phyloP scores from a whole-genome alignment of 2,888 invertebrate species.

The Callyntrura guangdongensis region DNA sequence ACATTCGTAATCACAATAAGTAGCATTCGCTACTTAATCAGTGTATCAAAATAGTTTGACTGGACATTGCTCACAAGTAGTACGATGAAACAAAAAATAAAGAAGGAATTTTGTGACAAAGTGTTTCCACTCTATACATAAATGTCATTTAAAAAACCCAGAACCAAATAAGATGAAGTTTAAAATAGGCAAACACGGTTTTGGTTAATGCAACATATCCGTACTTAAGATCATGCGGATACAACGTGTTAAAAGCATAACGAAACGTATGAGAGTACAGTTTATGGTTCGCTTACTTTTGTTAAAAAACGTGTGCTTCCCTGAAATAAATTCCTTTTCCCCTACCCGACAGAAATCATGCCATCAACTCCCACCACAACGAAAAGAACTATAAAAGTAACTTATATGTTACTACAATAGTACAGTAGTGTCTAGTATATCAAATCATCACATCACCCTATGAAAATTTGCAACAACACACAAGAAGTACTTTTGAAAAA shows the following conservation, averaged over 20 bases:
- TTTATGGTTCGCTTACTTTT: constrained; percentile 17
- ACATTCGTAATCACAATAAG: no score
- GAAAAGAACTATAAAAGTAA: no score
- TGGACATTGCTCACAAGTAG: background rate
- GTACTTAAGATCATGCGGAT: constrained; percentile 44
- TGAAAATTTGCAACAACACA: background rate
- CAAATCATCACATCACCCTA: background rate
- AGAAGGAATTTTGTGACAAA: background rate
- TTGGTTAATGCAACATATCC: no score
- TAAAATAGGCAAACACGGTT: no score
- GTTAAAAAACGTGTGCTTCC: background rate
- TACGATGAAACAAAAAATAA: background rate
- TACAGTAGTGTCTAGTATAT: no score
- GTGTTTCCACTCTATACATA: no score
- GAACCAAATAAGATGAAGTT: no score
- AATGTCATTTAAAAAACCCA: no score
- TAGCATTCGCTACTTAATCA: no score
- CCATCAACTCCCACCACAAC: background rate
- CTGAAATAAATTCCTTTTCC: background rate
- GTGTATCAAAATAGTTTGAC: no score
- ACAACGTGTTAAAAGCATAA: constrained; percentile 49
- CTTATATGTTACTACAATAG: no score
- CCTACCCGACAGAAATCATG: background rate
- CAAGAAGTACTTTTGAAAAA: no score
- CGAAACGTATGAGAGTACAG: background rate